Evolutionary conservation across 2,113 vertebrate genomes (phyloP).

Genomic region (Campylomormyrus tamandua): DNA sequence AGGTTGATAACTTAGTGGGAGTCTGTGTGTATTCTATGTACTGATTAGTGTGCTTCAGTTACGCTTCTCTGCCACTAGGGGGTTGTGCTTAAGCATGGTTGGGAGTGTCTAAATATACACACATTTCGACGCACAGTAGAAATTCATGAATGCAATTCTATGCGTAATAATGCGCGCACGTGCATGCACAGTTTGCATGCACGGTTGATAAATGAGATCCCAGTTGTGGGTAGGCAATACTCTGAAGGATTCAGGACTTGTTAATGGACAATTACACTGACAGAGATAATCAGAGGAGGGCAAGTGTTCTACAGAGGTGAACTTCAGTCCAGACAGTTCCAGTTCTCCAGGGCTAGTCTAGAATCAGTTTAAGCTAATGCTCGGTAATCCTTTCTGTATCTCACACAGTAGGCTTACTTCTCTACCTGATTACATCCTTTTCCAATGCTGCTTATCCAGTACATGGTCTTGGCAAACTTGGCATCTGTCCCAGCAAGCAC

Average conservation of each 20-base stretch:
- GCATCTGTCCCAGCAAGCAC: neutral
- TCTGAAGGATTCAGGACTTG: neutral
- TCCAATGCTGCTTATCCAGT: neutral
- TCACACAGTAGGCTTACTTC: neutral
- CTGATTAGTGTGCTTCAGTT: neutral
- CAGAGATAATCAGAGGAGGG: neutral
- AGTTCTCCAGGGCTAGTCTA: neutral
- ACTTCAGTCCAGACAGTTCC: neutral
- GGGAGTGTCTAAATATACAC: neutral
- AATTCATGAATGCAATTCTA: neutral
- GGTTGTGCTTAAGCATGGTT: neutral
- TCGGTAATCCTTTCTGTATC: neutral
- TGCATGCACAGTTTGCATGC: neutral
- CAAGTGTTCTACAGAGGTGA: neutral
- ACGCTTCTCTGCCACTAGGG: neutral
- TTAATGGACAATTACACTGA: neutral
- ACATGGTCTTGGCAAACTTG: neutral
- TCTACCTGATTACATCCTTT: neutral
- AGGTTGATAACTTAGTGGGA: neutral
- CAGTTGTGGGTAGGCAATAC: neutral
- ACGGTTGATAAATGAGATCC: neutral
- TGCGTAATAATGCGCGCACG: neutral
- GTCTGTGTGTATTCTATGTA: neutral
- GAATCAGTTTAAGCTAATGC: neutral
- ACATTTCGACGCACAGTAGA: neutral